Conservation (phyloP, 2,113 vertebrate genomes). For the Rhinichthys klamathensis region DNA sequence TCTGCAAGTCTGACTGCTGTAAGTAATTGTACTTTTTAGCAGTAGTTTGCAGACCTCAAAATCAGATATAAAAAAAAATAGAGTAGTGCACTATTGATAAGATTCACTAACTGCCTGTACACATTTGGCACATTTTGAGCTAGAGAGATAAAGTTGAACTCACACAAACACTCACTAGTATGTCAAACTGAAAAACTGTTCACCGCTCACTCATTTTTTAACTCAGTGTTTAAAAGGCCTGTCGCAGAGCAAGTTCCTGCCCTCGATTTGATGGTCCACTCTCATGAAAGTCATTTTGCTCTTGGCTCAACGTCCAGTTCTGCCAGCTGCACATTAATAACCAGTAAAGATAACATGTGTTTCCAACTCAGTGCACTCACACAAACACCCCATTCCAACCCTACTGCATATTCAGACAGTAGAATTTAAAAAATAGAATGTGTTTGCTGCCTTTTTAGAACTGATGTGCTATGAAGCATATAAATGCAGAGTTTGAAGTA, state of each 20-base stretch:
- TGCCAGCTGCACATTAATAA: slow-evolving; percentile 39
- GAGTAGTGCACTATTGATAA: background rate
- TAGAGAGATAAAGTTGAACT: background rate
- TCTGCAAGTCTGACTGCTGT: background rate
- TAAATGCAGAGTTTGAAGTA: background rate
- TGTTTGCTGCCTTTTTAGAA: background rate
- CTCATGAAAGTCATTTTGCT: slow-evolving; percentile 21
- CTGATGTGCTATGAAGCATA: background rate
- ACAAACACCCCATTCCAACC: background rate
- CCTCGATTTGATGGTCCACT: slow-evolving; percentile 8
- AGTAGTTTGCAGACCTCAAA: background rate
- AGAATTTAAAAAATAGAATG: background rate
- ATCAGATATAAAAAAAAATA: background rate
- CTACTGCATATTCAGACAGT: slow-evolving; percentile 3
- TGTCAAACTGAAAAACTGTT: background rate
- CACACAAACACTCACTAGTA: background rate
- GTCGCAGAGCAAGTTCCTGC: slow-evolving; percentile 3
- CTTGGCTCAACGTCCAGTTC: slow-evolving; percentile 21
- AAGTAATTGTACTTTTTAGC: background rate
- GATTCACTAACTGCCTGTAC: background rate
- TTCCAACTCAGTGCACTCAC: background rate
- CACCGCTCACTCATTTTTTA: background rate
- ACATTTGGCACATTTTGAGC: background rate
- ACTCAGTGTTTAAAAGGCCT: slow-evolving; percentile 7
- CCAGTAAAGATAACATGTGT: slow-evolving; percentile 29